Conservation (phyloP, 2,888 invertebrate species). For the Labia minor region DNA sequence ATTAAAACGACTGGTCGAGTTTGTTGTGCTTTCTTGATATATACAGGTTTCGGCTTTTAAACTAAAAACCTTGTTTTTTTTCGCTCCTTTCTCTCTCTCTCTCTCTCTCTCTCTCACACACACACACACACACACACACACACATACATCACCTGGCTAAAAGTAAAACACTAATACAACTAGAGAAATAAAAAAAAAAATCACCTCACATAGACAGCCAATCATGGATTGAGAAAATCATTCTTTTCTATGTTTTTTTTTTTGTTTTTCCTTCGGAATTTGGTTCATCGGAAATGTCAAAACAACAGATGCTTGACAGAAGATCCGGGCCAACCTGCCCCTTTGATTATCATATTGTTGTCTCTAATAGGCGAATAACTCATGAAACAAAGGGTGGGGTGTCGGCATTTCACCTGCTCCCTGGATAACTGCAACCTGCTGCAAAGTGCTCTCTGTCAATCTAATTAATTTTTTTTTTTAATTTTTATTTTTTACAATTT, state of each 20-base stretch:
- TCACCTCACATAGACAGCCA: too few relatives aligned
- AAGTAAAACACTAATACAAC: not conserved
- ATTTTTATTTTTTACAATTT: too few relatives aligned
- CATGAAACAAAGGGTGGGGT: not conserved
- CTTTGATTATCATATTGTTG: conserved; percentile 3
- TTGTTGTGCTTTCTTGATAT: not conserved
- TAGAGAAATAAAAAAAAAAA: not conserved
- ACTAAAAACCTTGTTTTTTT: conserved; percentile 4
- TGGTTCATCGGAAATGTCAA: not conserved
- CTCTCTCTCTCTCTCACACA: too few relatives aligned
- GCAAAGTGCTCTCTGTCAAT: not conserved
- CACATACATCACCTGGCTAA: conserved; percentile 13
- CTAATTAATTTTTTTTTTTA: too few relatives aligned
- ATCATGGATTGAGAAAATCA: too few relatives aligned
- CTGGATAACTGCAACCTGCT: not conserved
- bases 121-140: too few relatives aligned
- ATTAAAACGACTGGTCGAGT: conserved; percentile 1
- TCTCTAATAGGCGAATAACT: too few relatives aligned
- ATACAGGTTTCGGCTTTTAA: conserved; percentile 13
- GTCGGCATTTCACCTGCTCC: conserved; percentile 4
- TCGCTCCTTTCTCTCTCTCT: too few relatives aligned
- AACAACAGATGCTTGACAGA: not conserved
- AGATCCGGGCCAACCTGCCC: not conserved
- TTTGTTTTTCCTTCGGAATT: not conserved
- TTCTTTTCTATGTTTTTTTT: not conserved